Evolutionary conservation across 2,888 invertebrate species (phyloP).

Genomic region (Meganola albula): DNA sequence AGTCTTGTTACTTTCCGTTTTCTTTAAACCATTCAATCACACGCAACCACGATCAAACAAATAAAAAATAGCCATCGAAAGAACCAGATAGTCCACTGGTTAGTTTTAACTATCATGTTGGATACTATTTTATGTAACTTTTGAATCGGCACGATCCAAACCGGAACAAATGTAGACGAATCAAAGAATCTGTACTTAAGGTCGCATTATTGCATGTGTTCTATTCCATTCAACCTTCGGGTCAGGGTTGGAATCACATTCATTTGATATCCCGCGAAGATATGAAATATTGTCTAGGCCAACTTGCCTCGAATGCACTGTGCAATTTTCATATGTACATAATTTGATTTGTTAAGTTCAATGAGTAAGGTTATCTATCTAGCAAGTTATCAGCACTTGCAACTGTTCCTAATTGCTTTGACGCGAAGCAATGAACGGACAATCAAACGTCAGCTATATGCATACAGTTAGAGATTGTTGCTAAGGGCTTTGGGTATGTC

Average conservation of each 20-base stretch:
- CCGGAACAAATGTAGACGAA: constrained; percentile 55
- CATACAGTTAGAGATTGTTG: too few species aligned
- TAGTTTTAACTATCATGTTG: constrained; percentile 20
- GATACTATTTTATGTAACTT: constrained; percentile 23
- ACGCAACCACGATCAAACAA: constrained; percentile 17
- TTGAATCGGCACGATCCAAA: constrained; percentile 22
- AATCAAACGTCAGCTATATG: too few species aligned
- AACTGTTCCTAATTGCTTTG: too few species aligned
- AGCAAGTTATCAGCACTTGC: too few species aligned
- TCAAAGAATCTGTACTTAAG: constrained; percentile 41
- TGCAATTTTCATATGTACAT: too few species aligned
- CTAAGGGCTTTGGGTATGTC: constrained; percentile 40
- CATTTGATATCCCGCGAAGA: constrained; percentile 42
- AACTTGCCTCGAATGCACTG: too few species aligned
- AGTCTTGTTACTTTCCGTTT: constrained; percentile 25
- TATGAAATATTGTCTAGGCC: constrained; percentile 32
- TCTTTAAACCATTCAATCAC: constrained; percentile 20
- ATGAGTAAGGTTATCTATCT: too few species aligned
- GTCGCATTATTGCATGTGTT: constrained; percentile 39
- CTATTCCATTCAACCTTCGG: constrained; percentile 46
- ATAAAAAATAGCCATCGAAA: constrained; percentile 16
- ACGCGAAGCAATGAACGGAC: too few species aligned
- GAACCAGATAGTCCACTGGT: constrained; percentile 15
- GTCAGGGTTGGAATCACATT: constrained; percentile 49
- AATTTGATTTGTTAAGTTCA: too few species aligned